Base-by-base conservation (phyloP, 2,797 vertebrate species). In the Spinus pinus region DNA sequence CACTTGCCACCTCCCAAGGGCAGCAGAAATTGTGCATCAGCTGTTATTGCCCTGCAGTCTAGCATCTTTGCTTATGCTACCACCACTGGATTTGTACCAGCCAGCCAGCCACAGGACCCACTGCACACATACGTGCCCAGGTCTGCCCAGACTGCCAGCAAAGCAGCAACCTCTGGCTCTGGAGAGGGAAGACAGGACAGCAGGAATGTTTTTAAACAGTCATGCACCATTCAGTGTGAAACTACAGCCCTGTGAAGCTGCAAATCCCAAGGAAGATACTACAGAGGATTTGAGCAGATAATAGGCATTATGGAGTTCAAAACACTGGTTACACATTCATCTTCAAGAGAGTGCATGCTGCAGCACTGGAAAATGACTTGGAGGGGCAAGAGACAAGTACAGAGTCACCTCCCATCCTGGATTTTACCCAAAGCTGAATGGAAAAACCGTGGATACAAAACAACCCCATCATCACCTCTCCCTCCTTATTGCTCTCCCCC, bases 71-170 rank as follows among this genome's bases (percentile, higher is more conserved):
- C 54, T 84, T 67, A 74, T 1, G 2, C 47, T 57, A 67, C 71
- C 23, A 62, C 56, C 11, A 66, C 51, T 10, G n/a, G 39, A 42
- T 61, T 41, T 85, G 33, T 42, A 71, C 66, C 74, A 94, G 30
- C 9, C 33, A 61, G 66, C 50, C 81, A 91, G 14, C 35, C 37
- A 64, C 66, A 88, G 49, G 69, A 92, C 28, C 20, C 1, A 9
- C 47, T 74, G 81, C 50, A 67, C 21, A 39, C 0, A 0, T 8
- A 35, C 12, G 27, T 3, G 3, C 39, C 54, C 42, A 46, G 22
- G 54, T 93, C 51, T 89, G 51, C 54, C 78, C 62, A 81, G 60
- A 35, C n/a, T 71, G 31, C 70, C 64, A 64, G 41, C 57, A 74
- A 23, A 58, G 28, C 60, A 80, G 60, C 47, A 94, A 39, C 22